Evolutionary conservation across 2,113 vertebrate species (phyloP).

Genomic region (Sorex fumeus): DNA sequence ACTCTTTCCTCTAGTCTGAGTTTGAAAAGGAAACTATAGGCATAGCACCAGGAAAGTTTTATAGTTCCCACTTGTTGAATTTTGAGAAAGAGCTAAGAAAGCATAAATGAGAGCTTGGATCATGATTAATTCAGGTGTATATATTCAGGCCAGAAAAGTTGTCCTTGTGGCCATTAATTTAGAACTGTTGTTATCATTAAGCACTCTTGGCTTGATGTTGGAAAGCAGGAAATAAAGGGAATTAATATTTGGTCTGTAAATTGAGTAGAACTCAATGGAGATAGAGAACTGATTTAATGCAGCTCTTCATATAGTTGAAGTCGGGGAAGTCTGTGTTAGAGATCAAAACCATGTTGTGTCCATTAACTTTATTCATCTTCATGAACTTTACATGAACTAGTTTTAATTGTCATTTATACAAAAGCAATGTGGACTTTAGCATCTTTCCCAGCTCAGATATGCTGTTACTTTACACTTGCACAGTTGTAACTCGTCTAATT

Average conservation of each 20-base stretch:
- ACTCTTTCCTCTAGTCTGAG: slow-evolving; percentile 62
- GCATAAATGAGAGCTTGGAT: neutral
- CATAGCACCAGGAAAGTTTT: slow-evolving; percentile 56
- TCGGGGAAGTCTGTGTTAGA: neutral
- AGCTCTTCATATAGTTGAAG: neutral
- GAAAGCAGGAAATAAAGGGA: slow-evolving; percentile 19
- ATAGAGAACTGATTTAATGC: neutral
- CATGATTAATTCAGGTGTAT: neutral
- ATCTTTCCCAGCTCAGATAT: neutral
- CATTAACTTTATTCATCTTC: neutral
- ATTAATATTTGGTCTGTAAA: neutral
- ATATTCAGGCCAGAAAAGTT: neutral
- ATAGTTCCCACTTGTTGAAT: slow-evolving; percentile 54
- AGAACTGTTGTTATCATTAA: neutral
- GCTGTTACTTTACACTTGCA: neutral
- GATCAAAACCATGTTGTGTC: neutral
- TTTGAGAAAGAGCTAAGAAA: slow-evolving; percentile 45
- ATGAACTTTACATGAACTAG: slow-evolving; percentile 40
- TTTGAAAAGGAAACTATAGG: slow-evolving; percentile 67
- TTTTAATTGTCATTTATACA: slow-evolving; percentile 47
- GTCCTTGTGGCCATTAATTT: neutral
- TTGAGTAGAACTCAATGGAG: neutral
- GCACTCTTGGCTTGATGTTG: neutral
- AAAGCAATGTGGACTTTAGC: neutral
- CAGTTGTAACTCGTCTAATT: slow-evolving; percentile 53